A percentile compares a stretch with the other conserved stretches of the same genome.
phyloP scores from a whole-genome alignment of 2,113 vertebrate genomes.

The Dolichotis patagonum region DNA sequence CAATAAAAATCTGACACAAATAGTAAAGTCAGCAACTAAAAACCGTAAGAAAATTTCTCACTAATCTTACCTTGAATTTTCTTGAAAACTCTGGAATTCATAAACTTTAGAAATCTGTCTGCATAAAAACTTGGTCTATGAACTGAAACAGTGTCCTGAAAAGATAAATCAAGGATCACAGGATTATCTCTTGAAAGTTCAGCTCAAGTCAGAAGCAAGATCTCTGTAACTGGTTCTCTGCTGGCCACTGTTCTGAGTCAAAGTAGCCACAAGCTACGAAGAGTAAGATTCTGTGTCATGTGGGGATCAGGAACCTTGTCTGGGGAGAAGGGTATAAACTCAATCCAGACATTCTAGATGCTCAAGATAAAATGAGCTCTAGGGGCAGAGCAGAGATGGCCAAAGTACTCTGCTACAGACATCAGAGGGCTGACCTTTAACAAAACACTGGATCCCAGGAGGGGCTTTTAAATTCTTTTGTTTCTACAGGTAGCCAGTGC shows the following conservation, averaged over 20 bases:
- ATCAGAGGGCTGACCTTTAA: not conserved
- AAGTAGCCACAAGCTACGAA: not conserved
- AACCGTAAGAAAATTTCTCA: not conserved
- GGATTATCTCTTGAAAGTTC: not conserved
- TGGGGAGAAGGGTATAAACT: not conserved
- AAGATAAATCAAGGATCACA: conserved; percentile 72
- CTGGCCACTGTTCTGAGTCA: not conserved
- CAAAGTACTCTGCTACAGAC: not conserved
- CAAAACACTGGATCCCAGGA: not conserved
- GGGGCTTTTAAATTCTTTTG: not conserved
- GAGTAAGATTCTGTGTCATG: not conserved
- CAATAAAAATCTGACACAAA: too few species aligned
- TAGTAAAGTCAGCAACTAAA: not conserved
- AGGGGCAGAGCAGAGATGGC: not conserved
- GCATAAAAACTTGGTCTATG: conserved; percentile 98
- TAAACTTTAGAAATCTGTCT: conserved; percentile 98
- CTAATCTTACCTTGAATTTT: conserved; percentile 94
- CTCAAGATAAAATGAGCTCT: not conserved
- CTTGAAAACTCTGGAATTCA: conserved; percentile 97
- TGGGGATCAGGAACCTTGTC: not conserved
- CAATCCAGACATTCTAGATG: not conserved
- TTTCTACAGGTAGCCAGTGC: not conserved
- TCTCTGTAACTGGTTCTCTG: not conserved
- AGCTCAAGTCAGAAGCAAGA: not conserved
- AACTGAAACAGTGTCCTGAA: conserved; percentile 96